Evolutionary conservation across 1,140 invertebrate species (phyloP).

Genomic region (Brachionus sp.): DNA sequence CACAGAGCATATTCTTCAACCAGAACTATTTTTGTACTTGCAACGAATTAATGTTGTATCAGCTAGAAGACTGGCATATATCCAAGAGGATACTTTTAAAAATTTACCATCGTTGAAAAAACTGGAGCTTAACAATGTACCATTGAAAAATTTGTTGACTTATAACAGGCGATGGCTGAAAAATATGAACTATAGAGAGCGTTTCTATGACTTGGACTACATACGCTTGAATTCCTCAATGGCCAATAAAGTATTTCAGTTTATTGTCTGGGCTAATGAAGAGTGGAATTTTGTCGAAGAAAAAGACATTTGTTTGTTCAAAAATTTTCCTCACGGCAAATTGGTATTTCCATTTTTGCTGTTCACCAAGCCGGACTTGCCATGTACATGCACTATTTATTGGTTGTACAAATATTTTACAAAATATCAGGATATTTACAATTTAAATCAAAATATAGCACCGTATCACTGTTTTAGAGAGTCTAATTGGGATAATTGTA

Average conservation of each 20-base stretch:
- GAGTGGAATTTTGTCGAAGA: neutral
- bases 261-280: slow-evolving; percentile 21
- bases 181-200: neutral
- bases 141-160: slow-evolving; percentile 1
- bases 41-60: neutral
- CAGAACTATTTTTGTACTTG: neutral
- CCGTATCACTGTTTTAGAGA: slow-evolving; percentile 10
- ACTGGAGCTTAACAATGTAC: slow-evolving; percentile 13
- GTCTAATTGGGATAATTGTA: slow-evolving; percentile 16
- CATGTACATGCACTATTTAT: slow-evolving; percentile 8
- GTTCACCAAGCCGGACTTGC: neutral
- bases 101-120: slow-evolving; percentile 5
- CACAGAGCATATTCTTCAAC: neutral
- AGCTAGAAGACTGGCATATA: neutral
- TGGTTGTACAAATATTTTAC: slow-evolving; percentile 34
- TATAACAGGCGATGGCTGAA: neutral
- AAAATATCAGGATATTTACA: slow-evolving; percentile 28
- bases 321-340: slow-evolving; percentile 22
- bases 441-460: slow-evolving; percentile 28
- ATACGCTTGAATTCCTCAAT: slow-evolving; percentile 14
- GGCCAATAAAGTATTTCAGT: neutral
- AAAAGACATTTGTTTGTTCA: slow-evolving; percentile 27
- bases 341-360: slow-evolving; percentile 28
- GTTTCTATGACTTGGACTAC: neutral
- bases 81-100: slow-evolving; percentile 27